Base-by-base conservation (phyloP, 2,797 vertebrate genomes). In the Clarias pachynema region DNA sequence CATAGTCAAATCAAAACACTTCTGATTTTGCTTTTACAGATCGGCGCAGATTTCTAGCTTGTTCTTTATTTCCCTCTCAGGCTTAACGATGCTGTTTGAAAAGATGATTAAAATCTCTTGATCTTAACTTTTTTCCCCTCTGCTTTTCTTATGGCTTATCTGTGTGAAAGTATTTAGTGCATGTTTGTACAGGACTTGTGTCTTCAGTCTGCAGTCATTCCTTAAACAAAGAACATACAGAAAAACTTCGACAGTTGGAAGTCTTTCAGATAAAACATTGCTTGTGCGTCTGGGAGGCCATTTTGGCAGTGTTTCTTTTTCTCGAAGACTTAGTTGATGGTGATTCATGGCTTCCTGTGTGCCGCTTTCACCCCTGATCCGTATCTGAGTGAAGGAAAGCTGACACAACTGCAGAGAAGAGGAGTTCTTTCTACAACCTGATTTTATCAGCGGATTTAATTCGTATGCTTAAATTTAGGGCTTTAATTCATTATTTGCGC, bases 321-420 rank as follows among this genome's bases (percentile, higher is more conserved):
- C 72, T 75, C 62, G 0, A 72, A 56, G 68, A 26, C 77, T 78
- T 75, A 75, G 84, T 85, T 85, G 68, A 79, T 63, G 49, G 65
- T 87, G 88, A 90, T 88, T 88, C 84, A 90, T 86, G 84, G 85
- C 40, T 89, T 90, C 88, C 89, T 86, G 88, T 85, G 72, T 86
- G 81, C 73, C 14, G 78, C 65, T 60, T 88, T 88, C 53, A 77
- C 78, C 81, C 66, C 29, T 68, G 85, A 85, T 89, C 73, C 59
- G 18, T 87, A 83, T 85, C 81, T 83, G 60, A 62, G 74, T 31
- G 57, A 87, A 63, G 68, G 40, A 63, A 88, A 65, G 53, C 82
- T 63, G 59, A 81, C 84, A 26, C 56, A 77, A 69, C 57, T 63
- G 3, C 18, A 73, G 75, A 84, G 84, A 15, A 81, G 62, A 86